Evolutionary conservation across 2,888 invertebrate species (phyloP), one percentile per base, ranked within the genome.

Genomic region (Agrochola litura): DNA sequence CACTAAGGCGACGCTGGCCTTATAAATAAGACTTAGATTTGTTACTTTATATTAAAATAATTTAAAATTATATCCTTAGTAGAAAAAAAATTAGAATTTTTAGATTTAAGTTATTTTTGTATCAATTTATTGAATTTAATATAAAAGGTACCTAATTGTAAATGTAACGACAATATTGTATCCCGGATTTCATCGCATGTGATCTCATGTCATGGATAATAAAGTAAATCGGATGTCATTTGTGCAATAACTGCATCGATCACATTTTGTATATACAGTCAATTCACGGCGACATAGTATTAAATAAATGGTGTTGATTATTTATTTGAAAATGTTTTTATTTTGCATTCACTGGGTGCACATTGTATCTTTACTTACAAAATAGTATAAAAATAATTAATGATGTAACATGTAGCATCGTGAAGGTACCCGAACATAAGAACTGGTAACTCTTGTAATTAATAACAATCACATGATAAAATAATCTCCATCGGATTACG

Each of bases 221-320:
- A 77, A 84, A 81, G 78, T 83, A 81, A 82, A 77, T 87, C 81
- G 78, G 83, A 86, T 91, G 88, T 90, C 81, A 90, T 91, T 91
- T 91, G 95, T 95, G 95, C 95, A 95, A 95, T 95, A 94, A 90
- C 90, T 92, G 93, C 93, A 92, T 92, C 88, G 88, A 93, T 93
- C 92, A 93, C 94, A 93, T 92, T 91, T 88, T 89, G 89, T 90
- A 90, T 92, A 93, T 93, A 91, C 91, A 92, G 91, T 86, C 93
- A 93, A 90, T 83, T 92, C 92, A 90, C 90, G 91, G 93, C 92
- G 90, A 90, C 91, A 89, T 93, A 93, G 94, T 95, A 95, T 95
- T 94, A 92, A 95, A 94, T 94, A 95, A 95, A 95, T 92, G 93
- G 95, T 95, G 95, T 96, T 95, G 92, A 95, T 93, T 92, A 95